phyloP scores from a whole-genome alignment of 2,113 vertebrate genomes.

The Puntigrus tetrazona region DNA sequence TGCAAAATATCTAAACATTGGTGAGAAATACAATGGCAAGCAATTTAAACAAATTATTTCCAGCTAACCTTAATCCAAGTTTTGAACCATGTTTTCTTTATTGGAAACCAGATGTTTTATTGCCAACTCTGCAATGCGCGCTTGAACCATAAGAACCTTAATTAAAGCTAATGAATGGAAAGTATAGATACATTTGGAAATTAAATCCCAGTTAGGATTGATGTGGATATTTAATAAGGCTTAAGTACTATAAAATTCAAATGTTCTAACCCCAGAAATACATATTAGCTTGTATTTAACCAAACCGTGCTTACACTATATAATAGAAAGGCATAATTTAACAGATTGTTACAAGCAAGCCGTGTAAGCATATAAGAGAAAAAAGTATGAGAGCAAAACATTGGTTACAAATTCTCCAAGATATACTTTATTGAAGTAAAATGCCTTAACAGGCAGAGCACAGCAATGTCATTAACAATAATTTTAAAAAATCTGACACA shows the following conservation, averaged over 20 bases:
- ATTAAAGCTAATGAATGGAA: neutral
- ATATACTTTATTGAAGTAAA: conserved; percentile 87
- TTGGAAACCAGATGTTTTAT: neutral
- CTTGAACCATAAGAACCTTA: neutral
- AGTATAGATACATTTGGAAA: neutral
- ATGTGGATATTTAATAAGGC: neutral
- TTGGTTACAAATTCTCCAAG: conserved; percentile 65
- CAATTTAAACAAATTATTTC: neutral
- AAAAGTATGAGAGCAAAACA: conserved; percentile 25
- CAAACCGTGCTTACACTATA: neutral
- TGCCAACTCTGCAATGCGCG: neutral
- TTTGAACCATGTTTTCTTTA: neutral
- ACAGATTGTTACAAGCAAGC: neutral
- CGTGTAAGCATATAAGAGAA: neutral
- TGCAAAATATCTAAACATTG: neutral
- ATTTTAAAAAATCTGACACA: conserved; percentile 56
- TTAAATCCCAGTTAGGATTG: neutral
- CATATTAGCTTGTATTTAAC: neutral
- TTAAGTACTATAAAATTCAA: neutral
- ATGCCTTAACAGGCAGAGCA: conserved; percentile 67
- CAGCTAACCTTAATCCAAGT: neutral
- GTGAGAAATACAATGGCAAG: neutral
- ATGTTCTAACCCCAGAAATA: neutral
- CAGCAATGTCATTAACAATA: conserved; percentile 66
- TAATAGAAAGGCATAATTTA: neutral